Conservation (phyloP, 2,888 invertebrate genomes). For the Tridacna crocea region DNA sequence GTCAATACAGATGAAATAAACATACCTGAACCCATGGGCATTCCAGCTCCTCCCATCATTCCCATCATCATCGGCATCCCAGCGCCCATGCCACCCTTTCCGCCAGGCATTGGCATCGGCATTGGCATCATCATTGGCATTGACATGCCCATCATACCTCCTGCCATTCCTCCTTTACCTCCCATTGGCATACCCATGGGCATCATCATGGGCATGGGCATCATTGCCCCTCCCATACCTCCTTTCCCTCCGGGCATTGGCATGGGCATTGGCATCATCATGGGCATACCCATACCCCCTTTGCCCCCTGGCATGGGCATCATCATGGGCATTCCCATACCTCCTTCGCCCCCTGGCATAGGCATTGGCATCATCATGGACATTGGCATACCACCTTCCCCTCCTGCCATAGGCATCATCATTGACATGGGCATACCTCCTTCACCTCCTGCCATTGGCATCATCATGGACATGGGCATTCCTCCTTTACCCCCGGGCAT, state of each 20-base stretch:
- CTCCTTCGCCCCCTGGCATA: constrained; percentile 1
- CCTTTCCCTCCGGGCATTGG: constrained; percentile 7
- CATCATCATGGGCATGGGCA: constrained; percentile 3
- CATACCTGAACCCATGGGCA: constrained; percentile 5
- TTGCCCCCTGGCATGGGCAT: background rate
- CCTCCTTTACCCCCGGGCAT: background rate
- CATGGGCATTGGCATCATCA: constrained; percentile 6
- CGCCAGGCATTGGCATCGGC: background rate
- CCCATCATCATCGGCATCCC: constrained; percentile 12
- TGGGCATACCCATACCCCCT: constrained; percentile 19
- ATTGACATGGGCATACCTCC: background rate
- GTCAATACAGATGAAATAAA: too few relatives aligned
- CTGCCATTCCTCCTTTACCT: constrained; percentile 15
- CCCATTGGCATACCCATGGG: background rate
- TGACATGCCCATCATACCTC: constrained; percentile 1
- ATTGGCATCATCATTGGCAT: constrained; percentile 7
- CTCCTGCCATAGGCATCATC: background rate
- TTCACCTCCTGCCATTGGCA: background rate
- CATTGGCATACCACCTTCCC: constrained; percentile 2
- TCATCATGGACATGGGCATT: background rate
- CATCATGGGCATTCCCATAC: background rate
- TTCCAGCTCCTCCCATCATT: constrained; percentile 1
- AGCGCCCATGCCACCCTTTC: constrained; percentile 20
- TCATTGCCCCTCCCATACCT: constrained; percentile 11
- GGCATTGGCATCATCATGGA: constrained; percentile 14